Evolutionary conservation across 2,113 vertebrate genomes (phyloP), one percentile per base, ranked within the genome.

Genomic region (Oceanites oceanicus): DNA sequence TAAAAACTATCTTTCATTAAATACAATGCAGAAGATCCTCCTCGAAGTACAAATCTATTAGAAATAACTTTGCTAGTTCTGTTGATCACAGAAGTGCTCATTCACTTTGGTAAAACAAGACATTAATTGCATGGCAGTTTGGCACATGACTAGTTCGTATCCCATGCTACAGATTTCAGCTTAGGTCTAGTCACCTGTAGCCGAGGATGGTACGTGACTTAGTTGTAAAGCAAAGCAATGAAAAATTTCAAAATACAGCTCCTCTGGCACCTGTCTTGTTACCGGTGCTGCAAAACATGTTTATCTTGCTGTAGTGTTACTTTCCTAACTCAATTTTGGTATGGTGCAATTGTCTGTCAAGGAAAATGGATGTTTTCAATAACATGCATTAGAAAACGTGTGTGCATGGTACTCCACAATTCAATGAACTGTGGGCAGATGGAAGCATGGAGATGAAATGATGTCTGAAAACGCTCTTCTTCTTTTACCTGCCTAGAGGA

Each of bases 361-460:
- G 63, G 79, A 90, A 93, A 92, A 97, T 36, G 34, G 59, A 97
- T 96, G 86, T 80, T 75, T 97, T 90, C 96, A 95, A 97, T 97
- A 96, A 92, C 75, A n/a, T 2, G 7, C 20, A 10, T 66, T 67
- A 88, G 87, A 56, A 86, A 91, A 88, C 27, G 26, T 2, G 29
- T n/a, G 71, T 66, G 55, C 42, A 0, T 25, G 59, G 58, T 47
- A 56, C 87, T 92, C 38, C 62, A 50, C 71, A 92, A 96, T 97
- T 93, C 84, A 82, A 72, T 88, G 85, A 93, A 88, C 67, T 66
- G 70, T 53, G 81, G 50, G 66, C 74, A 90, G 61, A 23, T 82
- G 81, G 94, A 76, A 82, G 49, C 21, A 23, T n/a, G 40, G 70
- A 94, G 42, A 30, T 72, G 65, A 89, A 85, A 47, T 44, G 23